Conservation (phyloP, 2,888 invertebrate genomes). For the Acanthosepion esculentum region DNA sequence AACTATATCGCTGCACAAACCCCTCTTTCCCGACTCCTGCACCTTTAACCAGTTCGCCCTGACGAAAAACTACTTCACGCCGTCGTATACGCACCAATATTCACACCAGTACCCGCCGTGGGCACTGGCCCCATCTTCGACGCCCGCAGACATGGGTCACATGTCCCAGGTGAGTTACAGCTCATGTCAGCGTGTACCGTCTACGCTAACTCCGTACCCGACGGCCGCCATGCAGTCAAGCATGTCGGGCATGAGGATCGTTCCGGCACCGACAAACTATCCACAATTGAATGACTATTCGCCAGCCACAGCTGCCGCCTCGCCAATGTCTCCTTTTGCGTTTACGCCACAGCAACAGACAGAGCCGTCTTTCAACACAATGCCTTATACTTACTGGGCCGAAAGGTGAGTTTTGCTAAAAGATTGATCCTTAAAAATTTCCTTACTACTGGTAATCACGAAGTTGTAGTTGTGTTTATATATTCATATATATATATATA, state of each 20-base stretch:
- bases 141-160: conserved; percentile 54
- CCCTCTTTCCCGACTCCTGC: conserved; percentile 69
- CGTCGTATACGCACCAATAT: conserved; percentile 64
- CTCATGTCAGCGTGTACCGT: conserved; percentile 61
- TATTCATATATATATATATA: background rate
- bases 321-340: conserved; percentile 60
- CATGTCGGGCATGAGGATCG: conserved; percentile 54
- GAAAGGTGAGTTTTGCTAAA: conserved; percentile 54
- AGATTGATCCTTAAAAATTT: no score
- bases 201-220: conserved; percentile 55
- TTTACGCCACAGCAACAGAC: conserved; percentile 65
- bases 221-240: conserved; percentile 57
- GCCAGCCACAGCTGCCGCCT: conserved; percentile 53
- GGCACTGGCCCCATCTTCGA: conserved; percentile 59
- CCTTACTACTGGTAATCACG: background rate
- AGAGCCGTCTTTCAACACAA: conserved; percentile 62
- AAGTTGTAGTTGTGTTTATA: background rate
- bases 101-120: conserved; percentile 62
- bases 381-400: conserved; percentile 66
- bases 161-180: conserved; percentile 62
- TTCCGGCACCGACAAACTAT: conserved; percentile 59
- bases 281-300: conserved; percentile 65
- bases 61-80: conserved; percentile 65
- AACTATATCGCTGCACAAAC: conserved; percentile 68
- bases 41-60: conserved; percentile 66